Conservation (phyloP, 2,113 vertebrate species). For the Labrus mixtus region DNA sequence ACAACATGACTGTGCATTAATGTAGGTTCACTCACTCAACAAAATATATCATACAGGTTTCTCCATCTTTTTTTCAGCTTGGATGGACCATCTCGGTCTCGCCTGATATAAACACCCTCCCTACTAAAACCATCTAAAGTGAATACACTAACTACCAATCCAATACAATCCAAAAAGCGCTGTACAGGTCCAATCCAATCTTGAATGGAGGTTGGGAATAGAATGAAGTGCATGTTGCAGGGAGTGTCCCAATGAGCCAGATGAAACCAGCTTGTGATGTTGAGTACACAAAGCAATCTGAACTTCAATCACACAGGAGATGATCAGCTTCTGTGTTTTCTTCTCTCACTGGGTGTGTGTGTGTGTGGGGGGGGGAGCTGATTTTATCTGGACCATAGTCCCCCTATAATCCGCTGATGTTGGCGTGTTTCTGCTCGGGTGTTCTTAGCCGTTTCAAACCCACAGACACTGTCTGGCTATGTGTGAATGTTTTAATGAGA, state of each 20-base stretch:
- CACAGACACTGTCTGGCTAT: conserved; percentile 32
- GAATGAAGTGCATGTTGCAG: background rate
- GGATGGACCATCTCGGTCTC: too few species aligned
- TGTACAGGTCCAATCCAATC: too few species aligned
- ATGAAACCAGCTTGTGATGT: background rate
- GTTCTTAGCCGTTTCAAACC: conserved; percentile 30
- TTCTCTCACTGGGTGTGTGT: conserved; percentile 16
- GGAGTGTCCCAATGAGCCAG: background rate
- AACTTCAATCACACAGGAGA: background rate
- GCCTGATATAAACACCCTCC: too few species aligned
- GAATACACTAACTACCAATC: too few species aligned
- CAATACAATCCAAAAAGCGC: too few species aligned
- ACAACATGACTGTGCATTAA: too few species aligned
- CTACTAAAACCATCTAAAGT: too few species aligned
- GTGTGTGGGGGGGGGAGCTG: conserved; percentile 1
- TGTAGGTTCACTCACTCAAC: too few species aligned
- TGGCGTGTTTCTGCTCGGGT: conserved; percentile 12
- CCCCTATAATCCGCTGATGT: conserved; percentile 43
- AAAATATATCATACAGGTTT: too few species aligned
- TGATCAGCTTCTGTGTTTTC: conserved; percentile 25
- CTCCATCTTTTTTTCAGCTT: too few species aligned
- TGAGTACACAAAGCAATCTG: conserved; percentile 5
- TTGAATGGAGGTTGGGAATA: background rate
- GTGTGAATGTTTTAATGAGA: conserved; percentile 66
- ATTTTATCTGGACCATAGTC: conserved; percentile 29